Evolutionary conservation across 2,797 vertebrate species (phyloP).

Genomic region (Rhadinocentrus ornatus): DNA sequence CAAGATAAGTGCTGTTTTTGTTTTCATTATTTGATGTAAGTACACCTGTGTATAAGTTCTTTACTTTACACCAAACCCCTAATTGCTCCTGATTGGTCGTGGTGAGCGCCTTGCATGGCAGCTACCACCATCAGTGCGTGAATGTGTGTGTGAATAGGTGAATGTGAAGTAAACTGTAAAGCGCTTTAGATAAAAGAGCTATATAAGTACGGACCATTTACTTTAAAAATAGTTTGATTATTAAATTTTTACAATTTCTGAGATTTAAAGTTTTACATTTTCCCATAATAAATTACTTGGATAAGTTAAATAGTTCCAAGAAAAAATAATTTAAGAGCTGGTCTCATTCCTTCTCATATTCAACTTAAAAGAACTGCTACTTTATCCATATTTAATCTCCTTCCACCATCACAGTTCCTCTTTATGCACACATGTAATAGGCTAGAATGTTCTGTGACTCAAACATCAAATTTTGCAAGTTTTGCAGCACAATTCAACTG

Average conservation of each 20-base stretch:
- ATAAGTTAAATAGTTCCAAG: constrained; percentile 29
- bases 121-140: no score
- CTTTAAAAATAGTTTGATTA: no score
- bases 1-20: neutral
- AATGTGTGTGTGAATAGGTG: no score
- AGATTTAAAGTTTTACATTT: no score
- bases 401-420: constrained; percentile 45
- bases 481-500: constrained; percentile 39
- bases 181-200: no score
- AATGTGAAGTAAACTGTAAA: no score
- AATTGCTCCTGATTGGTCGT: no score
- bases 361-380: constrained; percentile 35
- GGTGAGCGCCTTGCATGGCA: no score
- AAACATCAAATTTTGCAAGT: constrained; percentile 48
- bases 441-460: constrained; percentile 38
- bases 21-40: constrained; percentile 24
- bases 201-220: no score
- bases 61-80: no score
- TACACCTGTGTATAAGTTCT: neutral
- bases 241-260: no score
- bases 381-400: constrained; percentile 60
- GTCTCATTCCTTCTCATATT: constrained; percentile 18
- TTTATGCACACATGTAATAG: constrained; percentile 47
- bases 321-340: constrained; percentile 43
- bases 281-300: no score